Conservation (phyloP, 1,140 invertebrate species). For the Philopotamus ludificatus region DNA sequence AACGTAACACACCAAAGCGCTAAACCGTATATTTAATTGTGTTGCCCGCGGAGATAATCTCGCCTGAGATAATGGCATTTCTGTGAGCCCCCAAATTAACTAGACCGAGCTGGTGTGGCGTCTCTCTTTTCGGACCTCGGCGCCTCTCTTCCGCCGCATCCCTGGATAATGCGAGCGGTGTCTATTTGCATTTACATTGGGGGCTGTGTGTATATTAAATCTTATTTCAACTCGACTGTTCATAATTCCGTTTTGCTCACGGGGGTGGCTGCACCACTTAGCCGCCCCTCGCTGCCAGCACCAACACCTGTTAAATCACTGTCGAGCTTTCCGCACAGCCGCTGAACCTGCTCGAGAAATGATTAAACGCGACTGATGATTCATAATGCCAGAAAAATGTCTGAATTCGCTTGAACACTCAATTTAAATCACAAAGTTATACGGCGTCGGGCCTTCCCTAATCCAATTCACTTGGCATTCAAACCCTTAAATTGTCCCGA, state of each 20-base stretch:
- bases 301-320: not conserved
- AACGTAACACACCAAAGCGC: conserved; percentile 58
- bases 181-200: conserved; percentile 41
- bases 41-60: conserved; percentile 59
- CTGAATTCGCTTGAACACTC: too few species aligned
- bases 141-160: not conserved
- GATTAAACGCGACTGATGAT: too few species aligned
- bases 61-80: conserved; percentile 59
- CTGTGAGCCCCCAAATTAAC: conserved; percentile 41
- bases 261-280: conserved; percentile 27
- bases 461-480: too few species aligned
- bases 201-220: conserved; percentile 42
- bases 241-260: conserved; percentile 39
- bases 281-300: not conserved
- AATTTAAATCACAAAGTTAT: too few species aligned
- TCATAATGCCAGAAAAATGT: too few species aligned
- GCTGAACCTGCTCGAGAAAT: too few species aligned
- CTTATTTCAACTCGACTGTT: conserved; percentile 43
- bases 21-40: conserved; percentile 61
- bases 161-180: conserved; percentile 8
- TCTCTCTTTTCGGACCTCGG: conserved; percentile 11
- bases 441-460: too few species aligned
- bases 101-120: conserved; percentile 23
- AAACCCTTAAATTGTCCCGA: too few species aligned
- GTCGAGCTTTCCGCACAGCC: too few species aligned